phyloP scores from a whole-genome alignment of 2,888 invertebrate genomes.

The Bellardia pandia region DNA sequence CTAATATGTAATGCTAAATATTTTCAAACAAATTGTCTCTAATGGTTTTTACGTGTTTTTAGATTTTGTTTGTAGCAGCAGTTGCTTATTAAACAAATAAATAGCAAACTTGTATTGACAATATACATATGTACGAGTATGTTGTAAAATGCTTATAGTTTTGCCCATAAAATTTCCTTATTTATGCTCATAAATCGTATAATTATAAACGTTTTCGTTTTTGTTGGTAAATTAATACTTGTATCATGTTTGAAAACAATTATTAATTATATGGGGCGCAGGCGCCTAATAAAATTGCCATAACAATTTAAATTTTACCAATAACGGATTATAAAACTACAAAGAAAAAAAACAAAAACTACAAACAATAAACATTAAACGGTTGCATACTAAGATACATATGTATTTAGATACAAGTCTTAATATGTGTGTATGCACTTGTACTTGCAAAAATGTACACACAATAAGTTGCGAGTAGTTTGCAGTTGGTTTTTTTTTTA shows the following conservation, averaged over 20 bases:
- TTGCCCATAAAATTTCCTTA: conserved; percentile 52
- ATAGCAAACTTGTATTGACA: not conserved
- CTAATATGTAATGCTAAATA: no score
- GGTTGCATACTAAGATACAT: conserved; percentile 41
- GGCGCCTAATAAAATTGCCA: conserved; percentile 69
- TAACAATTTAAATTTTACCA: conserved; percentile 58
- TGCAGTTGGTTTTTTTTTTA: conserved; percentile 8
- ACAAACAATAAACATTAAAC: conserved; percentile 45
- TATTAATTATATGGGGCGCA: conserved; percentile 62
- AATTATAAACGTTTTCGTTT: conserved; percentile 43
- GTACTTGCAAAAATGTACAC: conserved; percentile 8
- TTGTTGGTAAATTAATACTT: conserved; percentile 30
- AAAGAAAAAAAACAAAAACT: not conserved
- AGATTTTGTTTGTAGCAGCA: not conserved
- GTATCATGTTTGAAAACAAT: conserved; percentile 55
- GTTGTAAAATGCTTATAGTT: not conserved
- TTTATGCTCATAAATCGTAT: conserved; percentile 56
- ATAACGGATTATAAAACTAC: conserved; percentile 25
- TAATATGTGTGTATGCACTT: conserved; percentile 16
- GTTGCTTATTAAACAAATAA: conserved; percentile 17
- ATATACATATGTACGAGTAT: not conserved
- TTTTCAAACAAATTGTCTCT: conserved; percentile 5
- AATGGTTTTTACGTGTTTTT: conserved; percentile 35
- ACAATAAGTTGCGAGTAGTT: conserved; percentile 4
- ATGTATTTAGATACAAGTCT: not conserved